Percentiles rank a stretch among this genome's conserved stretches.
These are phyloP conservation scores for Amphiprion clarkii DNA, from an alignment of 2,797 vertebrate genomes.

Conservation along the genomic window DNA sequence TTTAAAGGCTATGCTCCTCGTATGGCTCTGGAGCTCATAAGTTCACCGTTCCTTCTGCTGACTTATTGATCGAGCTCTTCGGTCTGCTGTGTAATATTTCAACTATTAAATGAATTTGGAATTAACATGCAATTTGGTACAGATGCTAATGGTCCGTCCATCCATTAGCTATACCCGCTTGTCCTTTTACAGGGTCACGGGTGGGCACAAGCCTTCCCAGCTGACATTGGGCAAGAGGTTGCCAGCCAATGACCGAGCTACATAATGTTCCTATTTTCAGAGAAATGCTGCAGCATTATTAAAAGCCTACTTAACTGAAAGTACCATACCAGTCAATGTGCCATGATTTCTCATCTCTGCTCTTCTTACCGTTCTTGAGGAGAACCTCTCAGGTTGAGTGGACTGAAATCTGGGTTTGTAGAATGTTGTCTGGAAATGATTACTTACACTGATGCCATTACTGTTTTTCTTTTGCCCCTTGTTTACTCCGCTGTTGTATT, in stretches of 20 bases:
- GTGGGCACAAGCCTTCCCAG: not conserved
- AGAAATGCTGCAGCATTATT: slow-evolving; percentile 6
- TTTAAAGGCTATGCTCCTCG: not conserved
- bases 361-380: not conserved
- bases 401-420: not conserved
- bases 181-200: slow-evolving; percentile 3
- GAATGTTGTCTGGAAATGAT: not conserved
- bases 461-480: not conserved
- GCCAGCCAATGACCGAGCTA: slow-evolving; percentile 8
- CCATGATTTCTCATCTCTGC: too few relatives aligned
- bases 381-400: not conserved
- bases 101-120: not conserved
- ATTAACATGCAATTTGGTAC: not conserved
- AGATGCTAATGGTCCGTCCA: not conserved
- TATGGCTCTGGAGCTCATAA: not conserved
- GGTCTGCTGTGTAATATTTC: not conserved
- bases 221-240: not conserved
- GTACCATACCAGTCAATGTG: too few relatives aligned
- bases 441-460: not conserved
- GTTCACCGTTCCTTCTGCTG: not conserved
- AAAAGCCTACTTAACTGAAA: not conserved
- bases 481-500: not conserved
- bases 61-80: not conserved
- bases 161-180: slow-evolving; percentile 2
- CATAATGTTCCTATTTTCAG: slow-evolving; percentile 3